phyloP scores from a whole-genome alignment of 2,113 vertebrate genomes.

The Junco hyemalis region DNA sequence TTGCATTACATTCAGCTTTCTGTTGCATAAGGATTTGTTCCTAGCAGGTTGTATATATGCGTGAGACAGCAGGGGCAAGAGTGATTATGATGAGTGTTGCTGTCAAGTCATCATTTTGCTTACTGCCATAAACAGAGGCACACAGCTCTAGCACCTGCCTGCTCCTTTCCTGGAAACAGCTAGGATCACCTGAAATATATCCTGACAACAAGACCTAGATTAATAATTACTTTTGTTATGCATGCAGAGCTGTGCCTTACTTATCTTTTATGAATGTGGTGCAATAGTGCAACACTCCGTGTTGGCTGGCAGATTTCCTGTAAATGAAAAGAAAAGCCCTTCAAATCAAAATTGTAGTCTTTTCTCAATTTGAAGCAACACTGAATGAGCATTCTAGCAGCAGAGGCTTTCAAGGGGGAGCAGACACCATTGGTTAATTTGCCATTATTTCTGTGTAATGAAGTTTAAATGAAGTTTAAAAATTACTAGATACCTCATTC shows the following conservation, averaged over 20 bases:
- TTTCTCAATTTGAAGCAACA: neutral
- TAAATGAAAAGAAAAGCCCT: neutral
- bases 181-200: constrained; percentile 1
- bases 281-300: neutral
- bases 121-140: neutral
- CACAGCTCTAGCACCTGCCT: neutral
- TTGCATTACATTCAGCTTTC: neutral
- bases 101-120: neutral
- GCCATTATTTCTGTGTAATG: neutral
- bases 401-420: neutral
- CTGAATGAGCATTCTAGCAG: neutral
- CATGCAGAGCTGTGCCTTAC: neutral
- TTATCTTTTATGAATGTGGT: neutral
- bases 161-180: neutral
- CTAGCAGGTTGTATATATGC: neutral
- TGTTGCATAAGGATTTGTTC: neutral
- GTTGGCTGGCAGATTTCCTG: neutral
- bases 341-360: neutral
- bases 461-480: constrained; percentile 1
- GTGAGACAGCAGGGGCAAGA: constrained; percentile 18
- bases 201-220: neutral
- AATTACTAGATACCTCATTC: neutral
- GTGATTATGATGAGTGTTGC: neutral
- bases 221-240: neutral
- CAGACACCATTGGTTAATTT: neutral